Base-by-base conservation (phyloP, 2,113 vertebrate genomes). In the Percopsis transmontana region DNA sequence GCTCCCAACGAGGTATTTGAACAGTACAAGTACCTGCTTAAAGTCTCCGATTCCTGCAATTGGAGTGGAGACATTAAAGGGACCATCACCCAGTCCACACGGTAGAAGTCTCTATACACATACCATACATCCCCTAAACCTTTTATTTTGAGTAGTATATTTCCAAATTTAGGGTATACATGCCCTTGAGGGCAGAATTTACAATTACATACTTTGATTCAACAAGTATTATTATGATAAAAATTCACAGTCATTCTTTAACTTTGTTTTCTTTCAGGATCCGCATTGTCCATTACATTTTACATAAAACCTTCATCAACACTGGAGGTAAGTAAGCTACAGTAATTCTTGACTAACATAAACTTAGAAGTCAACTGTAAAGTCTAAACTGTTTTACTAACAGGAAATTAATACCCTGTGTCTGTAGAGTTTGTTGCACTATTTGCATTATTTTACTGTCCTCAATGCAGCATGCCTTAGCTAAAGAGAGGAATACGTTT, bases 281-380 rank as follows among this genome's bases (percentile, higher is more conserved):
- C 76, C 87, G 93, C 64, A 86, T 99, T 0, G 91, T 96, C 52
- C 12, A 93, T 80, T 96, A 93, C 53, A 86, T 97, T 68, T 85
- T 96, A 57, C 38, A 83, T 1, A 83, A 89, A 42, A 95, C 88
- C 0, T 86, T 0, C 10, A 80, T 0, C 65, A 85, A 56, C 56
- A 80, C 1, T 86, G 95, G 94, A 87, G 95, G 94, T 88, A 63
- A 70, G 52, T 0, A 23, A 53, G 3, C 8, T 15, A 51, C 1
- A n/a, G 9, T n/a, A 1, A 18, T n/a, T 51, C 18, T 18, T 19
- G 8, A 9, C n/a, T 51, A 18, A n/a, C n/a, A 56, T 24, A 9
- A 33, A 33, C n/a, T n/a, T n/a, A n/a, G n/a, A n/a, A n/a, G n/a
- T n/a, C n/a, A n/a, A n/a, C n/a, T n/a, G n/a, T n/a, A n/a, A n/a